Evolutionary conservation across 2,888 invertebrate species (phyloP).

Genomic region (Callimorpha dominula): DNA sequence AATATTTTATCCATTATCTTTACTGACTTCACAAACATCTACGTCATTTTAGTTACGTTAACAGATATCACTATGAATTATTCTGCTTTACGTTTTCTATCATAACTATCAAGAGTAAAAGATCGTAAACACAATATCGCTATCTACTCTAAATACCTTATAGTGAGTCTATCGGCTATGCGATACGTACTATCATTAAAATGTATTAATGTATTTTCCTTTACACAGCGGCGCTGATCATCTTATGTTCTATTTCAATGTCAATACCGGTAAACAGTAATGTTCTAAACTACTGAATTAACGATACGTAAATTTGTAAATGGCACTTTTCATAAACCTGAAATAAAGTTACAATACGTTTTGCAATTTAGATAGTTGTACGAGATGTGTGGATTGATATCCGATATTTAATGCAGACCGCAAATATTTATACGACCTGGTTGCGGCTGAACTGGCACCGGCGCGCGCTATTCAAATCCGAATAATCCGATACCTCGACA

Average conservation of each 20-base stretch:
- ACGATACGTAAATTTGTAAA: background rate
- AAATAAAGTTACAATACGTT: background rate
- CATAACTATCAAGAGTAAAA: conserved; percentile 48
- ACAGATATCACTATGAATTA: conserved; percentile 36
- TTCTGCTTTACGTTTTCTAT: conserved; percentile 37
- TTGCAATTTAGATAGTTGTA: background rate
- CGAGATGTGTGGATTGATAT: conserved; percentile 58
- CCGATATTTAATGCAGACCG: conserved; percentile 69
- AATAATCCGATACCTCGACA: conserved; percentile 16
- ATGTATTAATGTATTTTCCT: conserved; percentile 19
- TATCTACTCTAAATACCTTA: conserved; percentile 62
- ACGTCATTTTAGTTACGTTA: conserved; percentile 42
- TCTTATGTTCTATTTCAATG: background rate
- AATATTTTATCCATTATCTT: conserved; percentile 52
- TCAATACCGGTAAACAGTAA: background rate
- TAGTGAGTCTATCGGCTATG: conserved; percentile 59
- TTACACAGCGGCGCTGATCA: background rate
- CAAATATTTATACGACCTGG: conserved; percentile 70
- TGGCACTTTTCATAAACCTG: background rate
- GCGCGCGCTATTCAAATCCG: conserved; percentile 3
- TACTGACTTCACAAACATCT: conserved; percentile 57
- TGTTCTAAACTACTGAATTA: background rate
- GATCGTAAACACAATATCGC: conserved; percentile 70
- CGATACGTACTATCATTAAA: conserved; percentile 53
- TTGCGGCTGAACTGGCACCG: conserved; percentile 68